Evolutionary conservation across 2,797 vertebrate genomes (phyloP).

Genomic region (Varecia variegata): DNA sequence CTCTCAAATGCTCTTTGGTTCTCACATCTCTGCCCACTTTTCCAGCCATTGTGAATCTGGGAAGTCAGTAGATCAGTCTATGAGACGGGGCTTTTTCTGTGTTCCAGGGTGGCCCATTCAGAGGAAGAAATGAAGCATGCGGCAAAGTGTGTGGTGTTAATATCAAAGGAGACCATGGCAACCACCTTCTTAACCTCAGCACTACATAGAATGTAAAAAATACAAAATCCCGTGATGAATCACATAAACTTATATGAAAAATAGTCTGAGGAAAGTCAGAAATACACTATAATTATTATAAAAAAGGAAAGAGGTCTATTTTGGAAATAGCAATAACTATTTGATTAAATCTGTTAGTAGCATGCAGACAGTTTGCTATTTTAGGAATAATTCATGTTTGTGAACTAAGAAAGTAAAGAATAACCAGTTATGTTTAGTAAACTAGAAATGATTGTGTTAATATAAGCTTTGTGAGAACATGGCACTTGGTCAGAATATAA

Average conservation of each 20-base stretch:
- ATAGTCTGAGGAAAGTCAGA: neutral
- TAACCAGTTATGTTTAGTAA: neutral
- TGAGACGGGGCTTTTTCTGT: neutral
- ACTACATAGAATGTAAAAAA: neutral
- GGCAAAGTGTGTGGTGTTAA: neutral
- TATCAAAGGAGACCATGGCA: neutral
- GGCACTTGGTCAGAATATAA: neutral
- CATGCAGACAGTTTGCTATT: neutral
- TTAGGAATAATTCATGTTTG: neutral
- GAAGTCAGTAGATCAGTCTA: neutral
- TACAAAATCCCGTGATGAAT: neutral
- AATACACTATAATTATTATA: neutral
- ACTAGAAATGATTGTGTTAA: neutral
- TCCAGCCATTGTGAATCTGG: neutral
- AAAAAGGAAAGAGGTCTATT: neutral
- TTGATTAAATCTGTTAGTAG: neutral
- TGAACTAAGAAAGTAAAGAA: conserved; percentile 11
- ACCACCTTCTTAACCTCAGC: neutral
- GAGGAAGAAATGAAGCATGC: neutral
- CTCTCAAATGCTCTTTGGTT: neutral
- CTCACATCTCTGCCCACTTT: neutral
- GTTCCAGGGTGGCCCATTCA: neutral
- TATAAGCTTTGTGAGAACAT: neutral
- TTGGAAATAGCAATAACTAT: neutral
- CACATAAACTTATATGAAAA: neutral